These are phyloP conservation scores for Vulpes vulpes DNA, from an alignment of 2,113 vertebrate species.

Conservation along the genomic window DNA sequence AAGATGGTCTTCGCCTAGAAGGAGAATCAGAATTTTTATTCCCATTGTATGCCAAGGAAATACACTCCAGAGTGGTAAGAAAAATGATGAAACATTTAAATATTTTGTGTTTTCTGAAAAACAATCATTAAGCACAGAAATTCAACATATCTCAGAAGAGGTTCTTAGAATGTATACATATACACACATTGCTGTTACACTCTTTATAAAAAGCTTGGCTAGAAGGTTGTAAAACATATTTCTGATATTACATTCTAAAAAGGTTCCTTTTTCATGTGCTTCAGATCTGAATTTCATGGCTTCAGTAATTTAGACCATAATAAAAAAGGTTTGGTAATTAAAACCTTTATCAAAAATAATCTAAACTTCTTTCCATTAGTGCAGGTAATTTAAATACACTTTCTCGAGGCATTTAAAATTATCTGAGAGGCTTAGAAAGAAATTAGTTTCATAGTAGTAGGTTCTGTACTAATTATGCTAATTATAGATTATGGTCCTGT, in stretches of 20 bases:
- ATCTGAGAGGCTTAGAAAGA: not conserved
- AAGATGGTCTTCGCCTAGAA: conserved; percentile 95
- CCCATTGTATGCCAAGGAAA: conserved; percentile 96
- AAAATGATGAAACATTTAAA: not conserved
- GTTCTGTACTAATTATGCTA: conserved; percentile 46
- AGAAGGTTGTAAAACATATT: not conserved
- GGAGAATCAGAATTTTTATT: conserved; percentile 97
- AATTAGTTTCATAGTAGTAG: not conserved
- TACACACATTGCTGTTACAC: not conserved
- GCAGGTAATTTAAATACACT: not conserved
- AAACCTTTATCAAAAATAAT: conserved; percentile 2
- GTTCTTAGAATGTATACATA: not conserved
- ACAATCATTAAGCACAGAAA: not conserved
- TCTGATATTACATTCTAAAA: not conserved
- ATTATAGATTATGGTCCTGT: conserved; percentile 34
- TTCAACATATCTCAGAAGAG: not conserved
- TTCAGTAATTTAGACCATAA: conserved; percentile 22
- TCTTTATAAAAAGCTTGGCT: not conserved
- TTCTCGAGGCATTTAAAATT: not conserved
- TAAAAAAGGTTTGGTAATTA: not conserved
- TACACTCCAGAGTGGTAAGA: conserved; percentile 96
- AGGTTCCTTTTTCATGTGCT: not conserved
- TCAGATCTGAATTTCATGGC: not conserved
- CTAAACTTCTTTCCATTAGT: not conserved
- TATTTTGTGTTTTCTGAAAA: not conserved